Conservation (phyloP, 2,888 invertebrate genomes). For the Isotomurus palustris region DNA sequence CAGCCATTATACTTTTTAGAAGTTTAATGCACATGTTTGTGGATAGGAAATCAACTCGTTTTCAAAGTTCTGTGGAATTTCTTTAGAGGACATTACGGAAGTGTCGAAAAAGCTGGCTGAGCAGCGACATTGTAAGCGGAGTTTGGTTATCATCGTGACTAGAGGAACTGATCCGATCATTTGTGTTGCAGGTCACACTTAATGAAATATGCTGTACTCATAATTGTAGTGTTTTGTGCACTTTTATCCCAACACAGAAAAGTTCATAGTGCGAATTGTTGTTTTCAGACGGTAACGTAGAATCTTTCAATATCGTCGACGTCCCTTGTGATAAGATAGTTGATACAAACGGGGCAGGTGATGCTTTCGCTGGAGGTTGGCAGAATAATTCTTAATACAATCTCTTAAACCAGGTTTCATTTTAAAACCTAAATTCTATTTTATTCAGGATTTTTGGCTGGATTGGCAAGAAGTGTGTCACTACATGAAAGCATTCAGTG, state of each 20-base stretch:
- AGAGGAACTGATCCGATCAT: background rate
- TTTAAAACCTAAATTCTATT: background rate
- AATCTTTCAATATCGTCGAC: too few relatives aligned
- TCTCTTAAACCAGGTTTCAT: background rate
- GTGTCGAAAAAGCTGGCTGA: too few relatives aligned
- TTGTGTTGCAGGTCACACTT: background rate
- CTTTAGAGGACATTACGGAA: too few relatives aligned
- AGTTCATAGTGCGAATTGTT: too few relatives aligned
- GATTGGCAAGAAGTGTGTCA: conserved; percentile 66
- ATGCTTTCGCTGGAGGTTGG: conserved; percentile 89
- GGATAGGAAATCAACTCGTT: too few relatives aligned
- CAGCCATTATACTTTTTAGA: background rate
- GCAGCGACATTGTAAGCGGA: too few relatives aligned
- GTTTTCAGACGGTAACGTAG: too few relatives aligned
- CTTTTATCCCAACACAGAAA: too few relatives aligned
- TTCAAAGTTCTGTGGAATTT: too few relatives aligned
- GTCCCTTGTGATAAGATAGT: conserved; percentile 71
- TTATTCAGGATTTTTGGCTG: conserved; percentile 73
- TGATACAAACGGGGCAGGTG: conserved; percentile 98
- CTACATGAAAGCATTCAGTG: conserved; percentile 74
- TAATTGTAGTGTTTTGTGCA: too few relatives aligned
- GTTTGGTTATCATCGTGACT: too few relatives aligned
- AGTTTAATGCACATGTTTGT: too few relatives aligned
- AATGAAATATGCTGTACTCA: background rate
- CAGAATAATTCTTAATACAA: background rate